Evolutionary conservation across 2,113 vertebrate species (phyloP).

Genomic region (Ceyx melanurus): DNA sequence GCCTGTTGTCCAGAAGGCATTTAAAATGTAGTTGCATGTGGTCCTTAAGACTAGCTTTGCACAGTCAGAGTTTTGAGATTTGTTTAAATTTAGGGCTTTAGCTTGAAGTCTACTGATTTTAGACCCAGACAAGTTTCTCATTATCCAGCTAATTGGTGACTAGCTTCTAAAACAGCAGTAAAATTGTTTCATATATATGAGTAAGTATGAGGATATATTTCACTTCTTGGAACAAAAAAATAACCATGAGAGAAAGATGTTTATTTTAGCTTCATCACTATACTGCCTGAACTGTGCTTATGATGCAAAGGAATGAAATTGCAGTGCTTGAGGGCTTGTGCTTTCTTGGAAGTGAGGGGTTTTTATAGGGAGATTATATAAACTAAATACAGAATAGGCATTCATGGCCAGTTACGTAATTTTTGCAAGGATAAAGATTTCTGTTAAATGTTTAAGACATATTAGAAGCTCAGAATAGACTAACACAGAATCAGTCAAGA

Average conservation of each 20-base stretch:
- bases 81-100: not conserved
- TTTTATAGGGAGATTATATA: not conserved
- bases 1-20: not conserved
- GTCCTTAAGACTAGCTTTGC: not conserved
- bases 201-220: not conserved
- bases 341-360: not conserved
- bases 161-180: not conserved
- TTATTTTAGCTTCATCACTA: not conserved
- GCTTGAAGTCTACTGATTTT: not conserved
- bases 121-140: not conserved
- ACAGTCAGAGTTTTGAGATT: not conserved
- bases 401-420: not conserved
- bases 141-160: not conserved
- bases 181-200: not conserved
- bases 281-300: not conserved
- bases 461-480: not conserved
- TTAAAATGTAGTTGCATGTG: not conserved
- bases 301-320: not conserved
- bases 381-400: not conserved
- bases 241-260: not conserved
- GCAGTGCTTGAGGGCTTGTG: not conserved
- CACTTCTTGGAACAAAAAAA: not conserved
- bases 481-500: not conserved
- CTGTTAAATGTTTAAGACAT: not conserved
- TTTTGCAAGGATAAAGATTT: not conserved